A percentile compares a stretch with the other conserved stretches of the same genome.
These are phyloP conservation scores for Lepetodrilus schrolli DNA, from an alignment of 2,888 invertebrate genomes.

Conservation along the genomic window DNA sequence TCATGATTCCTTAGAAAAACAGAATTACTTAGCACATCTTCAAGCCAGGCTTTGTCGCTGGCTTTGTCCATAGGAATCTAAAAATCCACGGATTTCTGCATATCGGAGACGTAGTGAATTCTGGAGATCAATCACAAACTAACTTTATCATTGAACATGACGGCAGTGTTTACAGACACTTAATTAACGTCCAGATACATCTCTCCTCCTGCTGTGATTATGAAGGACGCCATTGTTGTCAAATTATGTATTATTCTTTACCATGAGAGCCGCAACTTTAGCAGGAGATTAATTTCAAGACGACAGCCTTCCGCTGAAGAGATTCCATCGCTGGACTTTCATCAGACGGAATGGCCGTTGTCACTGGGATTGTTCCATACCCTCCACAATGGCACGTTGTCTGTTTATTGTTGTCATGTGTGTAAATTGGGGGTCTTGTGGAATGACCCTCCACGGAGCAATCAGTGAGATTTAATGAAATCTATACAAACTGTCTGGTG, in stretches of 20 bases:
- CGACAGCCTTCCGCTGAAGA: constrained; percentile 15
- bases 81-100: constrained; percentile 21
- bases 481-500: constrained; percentile 25
- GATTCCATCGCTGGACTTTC: constrained; percentile 32
- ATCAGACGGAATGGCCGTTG: constrained; percentile 19
- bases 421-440: constrained; percentile 28
- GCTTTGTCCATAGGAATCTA: constrained; percentile 19
- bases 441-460: constrained; percentile 7
- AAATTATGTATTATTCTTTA: constrained; percentile 33
- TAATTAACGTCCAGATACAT: constrained; percentile 36
- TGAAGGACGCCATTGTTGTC: constrained; percentile 35
- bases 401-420: constrained; percentile 3
- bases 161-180: constrained; percentile 35
- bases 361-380: constrained; percentile 22
- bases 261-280: constrained; percentile 26
- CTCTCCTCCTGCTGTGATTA: constrained; percentile 32
- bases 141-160: constrained; percentile 35
- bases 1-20: constrained; percentile 30
- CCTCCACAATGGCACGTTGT: constrained; percentile 26
- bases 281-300: constrained; percentile 33
- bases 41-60: constrained; percentile 26
- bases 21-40: constrained; percentile 34
- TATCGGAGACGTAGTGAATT: constrained; percentile 4
- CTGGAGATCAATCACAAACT: constrained; percentile 32
- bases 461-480: constrained; percentile 31